Base-by-base conservation (phyloP, 2,888 invertebrate species). In the Invenusta paracnida region DNA sequence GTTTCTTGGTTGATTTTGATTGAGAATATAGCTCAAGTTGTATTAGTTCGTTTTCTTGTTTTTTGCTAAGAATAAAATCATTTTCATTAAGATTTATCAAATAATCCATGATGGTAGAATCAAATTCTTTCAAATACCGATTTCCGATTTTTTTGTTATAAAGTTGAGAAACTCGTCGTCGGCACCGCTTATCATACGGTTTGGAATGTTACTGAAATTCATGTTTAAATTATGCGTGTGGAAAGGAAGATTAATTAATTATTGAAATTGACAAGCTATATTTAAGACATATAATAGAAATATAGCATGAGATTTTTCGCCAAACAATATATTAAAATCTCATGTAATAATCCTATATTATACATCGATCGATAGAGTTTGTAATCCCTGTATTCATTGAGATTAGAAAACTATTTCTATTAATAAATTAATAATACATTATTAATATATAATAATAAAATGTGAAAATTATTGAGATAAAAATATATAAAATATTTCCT, bases 81-180 rank as follows among this genome's bases (percentile, higher is more conserved):
- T 30, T 30, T 29, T 82, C 31, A 11, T 82, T 30, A 30, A 5
- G 29, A 30, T 82, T 82, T 30, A 30, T 30, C n/a, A 82, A 30
- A 30, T 82, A 27, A 30, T 82, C 17, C 30, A 29, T 29, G 30
- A 82, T 2, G 82, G 30, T 30, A 5, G 23, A 27, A 29, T 82
- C 79, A 5, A 82, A 82, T 82, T 82, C 82, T 82, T 82, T 13
- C 13, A 82, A 29, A 82, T 82, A 82, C 11, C 82, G 82, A 73
- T 73, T 73, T 73, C 73, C 73, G 73, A 2, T 73, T 2, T 73
- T 73, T 73, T 73, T 23, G 25, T 73, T 13, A 73, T 73, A 73
- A 5, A 23, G 11, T 73, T 73, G 73, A 73, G 25, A 73, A 73
- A 73, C 73, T 73, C 73, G 73, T 73, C 73, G 73, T 23, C 73